Percentiles rank a stretch among this genome's conserved stretches.
These are phyloP conservation scores for Tetragonula clypearis DNA, from an alignment of 1,140 invertebrate species.

Conservation along the genomic window DNA sequence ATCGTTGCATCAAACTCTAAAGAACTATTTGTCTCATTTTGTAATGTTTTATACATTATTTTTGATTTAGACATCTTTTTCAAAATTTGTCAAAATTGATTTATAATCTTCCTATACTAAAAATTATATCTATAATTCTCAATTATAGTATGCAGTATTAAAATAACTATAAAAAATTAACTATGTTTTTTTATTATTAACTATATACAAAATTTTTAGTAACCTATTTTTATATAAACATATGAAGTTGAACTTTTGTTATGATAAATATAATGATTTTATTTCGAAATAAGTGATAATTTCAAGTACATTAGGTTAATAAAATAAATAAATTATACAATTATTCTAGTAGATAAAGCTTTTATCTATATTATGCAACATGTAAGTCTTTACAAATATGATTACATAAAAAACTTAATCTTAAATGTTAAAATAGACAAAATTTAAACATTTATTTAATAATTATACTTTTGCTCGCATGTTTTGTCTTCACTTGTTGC, in stretches of 20 bases:
- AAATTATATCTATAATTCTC: neutral
- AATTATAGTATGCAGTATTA: neutral
- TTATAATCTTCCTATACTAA: constrained; percentile 4
- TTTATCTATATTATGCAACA: constrained; percentile 22
- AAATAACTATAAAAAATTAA: neutral
- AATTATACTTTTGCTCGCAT: constrained; percentile 14
- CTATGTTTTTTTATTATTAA: neutral
- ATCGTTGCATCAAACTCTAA: constrained; percentile 50
- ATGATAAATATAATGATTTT: neutral
- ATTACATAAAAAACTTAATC: constrained; percentile 39
- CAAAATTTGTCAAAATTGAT: neutral
- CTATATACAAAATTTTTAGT: neutral
- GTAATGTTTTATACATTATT: neutral
- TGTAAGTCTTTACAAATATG: constrained; percentile 1
- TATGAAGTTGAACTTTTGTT: constrained; percentile 15
- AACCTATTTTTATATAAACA: neutral
- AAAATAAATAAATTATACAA: neutral
- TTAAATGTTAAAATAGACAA: constrained; percentile 20
- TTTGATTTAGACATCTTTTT: constrained; percentile 12
- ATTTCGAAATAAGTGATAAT: neutral
- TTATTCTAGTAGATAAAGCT: constrained; percentile 8
- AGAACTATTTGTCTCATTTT: constrained; percentile 13
- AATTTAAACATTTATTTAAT: constrained; percentile 6
- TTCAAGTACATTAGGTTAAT: neutral
- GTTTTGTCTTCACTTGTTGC: constrained; percentile 27